Base-by-base conservation (phyloP, 2,888 invertebrate species). In the Spisula solida region DNA sequence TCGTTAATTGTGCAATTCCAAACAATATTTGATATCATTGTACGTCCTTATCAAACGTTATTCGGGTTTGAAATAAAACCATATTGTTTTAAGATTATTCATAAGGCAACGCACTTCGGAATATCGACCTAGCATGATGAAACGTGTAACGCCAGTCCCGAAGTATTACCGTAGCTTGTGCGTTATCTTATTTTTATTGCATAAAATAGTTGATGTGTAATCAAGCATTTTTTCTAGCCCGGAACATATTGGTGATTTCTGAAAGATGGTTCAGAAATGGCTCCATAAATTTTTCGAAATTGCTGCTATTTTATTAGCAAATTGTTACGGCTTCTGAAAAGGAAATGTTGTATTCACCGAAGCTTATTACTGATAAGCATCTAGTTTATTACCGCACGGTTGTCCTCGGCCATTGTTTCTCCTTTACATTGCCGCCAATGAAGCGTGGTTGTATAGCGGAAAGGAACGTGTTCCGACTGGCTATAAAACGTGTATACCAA, bases 341-440 rank as follows among this genome's bases (percentile, higher is more conserved):
- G 70, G 51, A 75, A 79, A 29, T 31, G 78, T 51, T 29, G 56
- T 47, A 47, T 12, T 85, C 79, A 51, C 18, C 29, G 31, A 56
- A 41, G 81, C 86, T 29, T 60, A 41, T 34, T 31, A 29, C 78
- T 79, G 87, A 87, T 87, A 79, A n/a, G 82, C 29, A 87, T 87
- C 87, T 87, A 12, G 82, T 87, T 87, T 87, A 87, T 82, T 34
- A 16, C 82, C 31, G n/a, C 41, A 82, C 75, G 82, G 51, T 31
- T 87, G 87, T 87, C 87, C 41, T 34, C n/a, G 47, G 55, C 51
- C 48, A 78, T 82, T 60, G 81, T 60, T 79, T 78, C 47, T 41
- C 82, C 48, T 87, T 83, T 25, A 60, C 75, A 8, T 48, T 41
- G 1, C 12, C 25, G 20, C 55, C 82, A 78, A 34, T 55, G 47